phyloP scores from a whole-genome alignment of 1,140 invertebrate genomes.

The Cyclargus thomasi region DNA sequence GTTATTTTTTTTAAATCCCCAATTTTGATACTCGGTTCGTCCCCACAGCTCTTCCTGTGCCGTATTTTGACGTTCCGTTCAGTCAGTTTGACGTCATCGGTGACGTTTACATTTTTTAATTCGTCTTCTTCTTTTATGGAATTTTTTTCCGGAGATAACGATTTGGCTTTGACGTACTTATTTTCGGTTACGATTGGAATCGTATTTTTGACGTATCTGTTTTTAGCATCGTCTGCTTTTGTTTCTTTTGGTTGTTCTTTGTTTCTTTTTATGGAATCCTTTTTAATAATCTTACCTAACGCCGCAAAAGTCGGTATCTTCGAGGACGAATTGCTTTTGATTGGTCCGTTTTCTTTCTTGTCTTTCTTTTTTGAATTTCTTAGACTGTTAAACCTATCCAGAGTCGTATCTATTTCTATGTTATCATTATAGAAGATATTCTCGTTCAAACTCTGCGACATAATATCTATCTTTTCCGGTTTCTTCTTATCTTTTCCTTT shows the following conservation, averaged over 20 bases:
- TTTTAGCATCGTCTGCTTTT: conserved; percentile 38
- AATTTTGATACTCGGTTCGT: conserved; percentile 52
- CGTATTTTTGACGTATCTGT: conserved; percentile 64
- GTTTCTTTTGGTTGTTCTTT: conserved; percentile 49
- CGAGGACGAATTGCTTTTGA: conserved; percentile 63
- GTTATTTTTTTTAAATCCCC: conserved; percentile 49
- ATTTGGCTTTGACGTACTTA: conserved; percentile 63
- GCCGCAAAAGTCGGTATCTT: conserved; percentile 71
- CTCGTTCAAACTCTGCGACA: conserved; percentile 79
- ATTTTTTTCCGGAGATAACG: conserved; percentile 61
- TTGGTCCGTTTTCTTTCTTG: conserved; percentile 47
- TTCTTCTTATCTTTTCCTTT: conserved; percentile 64
- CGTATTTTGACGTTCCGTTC: conserved; percentile 38
- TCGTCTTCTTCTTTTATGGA: conserved; percentile 46
- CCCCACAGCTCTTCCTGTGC: conserved; percentile 70
- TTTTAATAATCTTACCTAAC: conserved; percentile 70
- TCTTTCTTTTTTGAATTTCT: conserved; percentile 65
- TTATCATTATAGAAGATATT: conserved; percentile 76
- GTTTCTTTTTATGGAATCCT: conserved; percentile 60
- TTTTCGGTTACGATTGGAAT: conserved; percentile 58
- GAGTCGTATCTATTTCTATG: conserved; percentile 58
- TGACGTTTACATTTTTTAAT: conserved; percentile 33
- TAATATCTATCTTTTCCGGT: conserved; percentile 69
- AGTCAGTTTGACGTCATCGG: conserved; percentile 19
- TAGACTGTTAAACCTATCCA: conserved; percentile 68